phyloP scores from a whole-genome alignment of 2,888 invertebrate genomes.

The Mesorhabditis belari region DNA sequence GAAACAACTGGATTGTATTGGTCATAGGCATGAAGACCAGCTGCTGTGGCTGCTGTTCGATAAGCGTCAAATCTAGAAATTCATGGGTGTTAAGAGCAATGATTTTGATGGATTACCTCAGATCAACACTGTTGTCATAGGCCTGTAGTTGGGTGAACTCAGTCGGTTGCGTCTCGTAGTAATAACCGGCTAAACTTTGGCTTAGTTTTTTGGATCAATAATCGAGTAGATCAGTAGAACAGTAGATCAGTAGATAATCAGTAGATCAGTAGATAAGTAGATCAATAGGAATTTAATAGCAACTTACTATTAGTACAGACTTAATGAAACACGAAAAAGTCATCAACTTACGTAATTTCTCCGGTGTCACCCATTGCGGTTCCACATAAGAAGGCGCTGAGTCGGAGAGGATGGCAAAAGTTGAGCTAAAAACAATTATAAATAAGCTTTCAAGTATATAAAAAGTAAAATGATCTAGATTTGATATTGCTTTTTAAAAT shows the following conservation, averaged over 20 bases:
- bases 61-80: neutral
- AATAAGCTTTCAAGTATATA: neutral
- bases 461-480: neutral
- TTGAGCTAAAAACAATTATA: conserved; percentile 18
- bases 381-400: conserved; percentile 6
- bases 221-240: no score
- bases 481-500: neutral
- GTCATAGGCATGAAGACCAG: neutral
- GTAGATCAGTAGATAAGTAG: no score
- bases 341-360: neutral
- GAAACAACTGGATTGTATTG: neutral
- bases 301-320: no score
- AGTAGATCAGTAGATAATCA: no score
- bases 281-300: no score
- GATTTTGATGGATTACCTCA: neutral
- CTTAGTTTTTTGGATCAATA: no score
- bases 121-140: neutral
- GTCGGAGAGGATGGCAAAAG: conserved; percentile 33
- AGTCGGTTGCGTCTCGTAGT: conserved; percentile 4
- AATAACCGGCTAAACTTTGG: neutral
- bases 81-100: neutral
- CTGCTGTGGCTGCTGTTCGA: neutral
- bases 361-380: neutral
- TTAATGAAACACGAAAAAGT: no score
- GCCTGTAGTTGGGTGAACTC: neutral